Conservation (phyloP, 1,140 invertebrate species). For the Drosophila pandora region DNA sequence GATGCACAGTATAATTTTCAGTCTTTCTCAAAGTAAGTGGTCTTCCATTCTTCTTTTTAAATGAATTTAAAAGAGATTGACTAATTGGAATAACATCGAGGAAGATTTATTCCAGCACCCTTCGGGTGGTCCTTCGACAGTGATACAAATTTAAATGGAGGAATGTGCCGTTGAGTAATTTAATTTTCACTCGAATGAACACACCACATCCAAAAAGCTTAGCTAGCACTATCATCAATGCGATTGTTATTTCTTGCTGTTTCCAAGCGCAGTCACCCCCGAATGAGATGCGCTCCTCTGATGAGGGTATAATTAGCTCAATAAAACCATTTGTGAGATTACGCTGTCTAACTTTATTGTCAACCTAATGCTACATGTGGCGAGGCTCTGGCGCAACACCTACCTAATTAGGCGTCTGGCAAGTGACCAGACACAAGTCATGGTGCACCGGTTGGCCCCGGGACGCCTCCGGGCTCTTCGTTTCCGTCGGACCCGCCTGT, state of each 20-base stretch:
- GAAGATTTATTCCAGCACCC: too few species aligned
- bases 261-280: background rate
- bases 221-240: background rate
- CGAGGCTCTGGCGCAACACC: constrained; percentile 17
- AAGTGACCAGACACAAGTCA: constrained; percentile 63
- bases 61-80: too few species aligned
- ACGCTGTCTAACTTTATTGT: constrained; percentile 28
- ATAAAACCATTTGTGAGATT: background rate
- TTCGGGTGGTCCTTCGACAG: too few species aligned
- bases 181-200: too few species aligned
- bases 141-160: too few species aligned
- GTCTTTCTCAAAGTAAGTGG: too few species aligned
- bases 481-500: background rate
- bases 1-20: too few species aligned
- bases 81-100: too few species aligned
- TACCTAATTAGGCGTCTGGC: constrained; percentile 61
- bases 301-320: background rate
- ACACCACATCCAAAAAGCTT: background rate
- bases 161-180: background rate
- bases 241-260: background rate
- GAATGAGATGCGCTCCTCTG: background rate
- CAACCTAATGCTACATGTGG: constrained; percentile 25
- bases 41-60: too few species aligned
- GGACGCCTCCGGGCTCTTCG: background rate
- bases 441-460: constrained; percentile 44